phyloP scores from a whole-genome alignment of 2,113 vertebrate genomes.

The Sapayoa aenigma region DNA sequence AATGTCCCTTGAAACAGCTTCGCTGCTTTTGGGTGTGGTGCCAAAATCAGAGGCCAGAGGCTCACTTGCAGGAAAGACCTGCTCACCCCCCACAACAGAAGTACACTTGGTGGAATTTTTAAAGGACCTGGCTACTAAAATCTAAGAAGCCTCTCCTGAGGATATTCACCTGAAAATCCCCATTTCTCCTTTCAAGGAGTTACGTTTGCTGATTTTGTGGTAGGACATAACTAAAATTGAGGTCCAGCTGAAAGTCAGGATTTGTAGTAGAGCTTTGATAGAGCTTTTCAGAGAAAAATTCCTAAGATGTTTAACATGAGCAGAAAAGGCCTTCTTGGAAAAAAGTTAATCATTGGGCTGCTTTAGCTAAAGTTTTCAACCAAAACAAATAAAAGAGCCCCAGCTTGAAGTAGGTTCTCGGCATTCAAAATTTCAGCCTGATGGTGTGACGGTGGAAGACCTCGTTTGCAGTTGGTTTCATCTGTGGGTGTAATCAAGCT shows the following conservation, averaged over 20 bases:
- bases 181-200: background rate
- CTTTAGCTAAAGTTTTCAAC: slow-evolving; percentile 23
- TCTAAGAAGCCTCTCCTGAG: background rate
- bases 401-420: background rate
- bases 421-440: background rate
- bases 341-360: background rate
- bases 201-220: background rate
- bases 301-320: background rate
- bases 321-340: background rate
- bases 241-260: background rate
- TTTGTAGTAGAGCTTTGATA: background rate
- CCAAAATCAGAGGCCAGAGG: background rate
- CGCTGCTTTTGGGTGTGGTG: background rate
- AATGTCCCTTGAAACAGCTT: background rate
- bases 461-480: slow-evolving; percentile 4
- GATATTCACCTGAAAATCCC: background rate
- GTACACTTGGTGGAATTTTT: background rate
- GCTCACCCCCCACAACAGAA: background rate
- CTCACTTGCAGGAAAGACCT: background rate
- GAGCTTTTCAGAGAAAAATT: slow-evolving; percentile 1
- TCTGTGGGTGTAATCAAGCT: slow-evolving; percentile 7
- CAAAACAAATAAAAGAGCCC: slow-evolving; percentile 18
- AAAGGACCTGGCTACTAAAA: background rate
- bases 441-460: background rate
- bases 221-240: background rate